Base-by-base conservation (phyloP, 2,797 vertebrate genomes). In the Morus bassanus region DNA sequence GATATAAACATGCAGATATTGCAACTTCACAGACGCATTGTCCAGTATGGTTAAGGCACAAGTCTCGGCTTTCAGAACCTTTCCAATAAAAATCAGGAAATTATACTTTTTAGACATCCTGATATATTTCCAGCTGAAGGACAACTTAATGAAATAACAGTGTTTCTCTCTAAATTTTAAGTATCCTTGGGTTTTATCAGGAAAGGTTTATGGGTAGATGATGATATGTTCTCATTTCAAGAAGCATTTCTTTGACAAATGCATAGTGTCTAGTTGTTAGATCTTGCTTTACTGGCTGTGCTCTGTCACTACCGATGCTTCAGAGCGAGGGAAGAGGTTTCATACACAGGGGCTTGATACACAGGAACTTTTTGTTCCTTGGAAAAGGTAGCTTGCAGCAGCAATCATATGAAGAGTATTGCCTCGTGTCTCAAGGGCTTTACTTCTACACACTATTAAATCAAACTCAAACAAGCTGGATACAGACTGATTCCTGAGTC, bases 41-140 rank as follows among this genome's bases (percentile, higher is more conserved):
- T 45, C 33, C 57, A 41, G 8, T 14, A 35, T 11, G 11, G 21
- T n/a, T 57, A 85, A 72, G 80, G 65, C n/a, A 89, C 21, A 59
- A 94, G 53, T 27, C 33, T 80, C 54, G 56, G 5, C 27, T 92
- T 92, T 59, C 53, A 35, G 28, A 13, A 53, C 14, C 30, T 95
- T 68, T 59, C 39, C 72, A 91, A 68, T 48, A 75, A 91, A 94
- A 93, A 72, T 10, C 68, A 94, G 68, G 57, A 85, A 92, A 92
- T 69, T 54, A 61, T 4, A 76, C 25, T 51, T 92, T 85, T 89
- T 65, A 70, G 48, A 30, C 25, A 54, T 39, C 48, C 30, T 54
- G 70, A 64, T 57, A 13, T 7, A 61, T 54, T 86, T 75, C 37
- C 68, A 89, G 51, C 45, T 91, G 86, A 73, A 83, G 43, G 56